A percentile compares a stretch with the other conserved stretches of the same genome.
Conservation (phyloP, 2,888 invertebrate genomes). For the Microdon myrmicae region DNA sequence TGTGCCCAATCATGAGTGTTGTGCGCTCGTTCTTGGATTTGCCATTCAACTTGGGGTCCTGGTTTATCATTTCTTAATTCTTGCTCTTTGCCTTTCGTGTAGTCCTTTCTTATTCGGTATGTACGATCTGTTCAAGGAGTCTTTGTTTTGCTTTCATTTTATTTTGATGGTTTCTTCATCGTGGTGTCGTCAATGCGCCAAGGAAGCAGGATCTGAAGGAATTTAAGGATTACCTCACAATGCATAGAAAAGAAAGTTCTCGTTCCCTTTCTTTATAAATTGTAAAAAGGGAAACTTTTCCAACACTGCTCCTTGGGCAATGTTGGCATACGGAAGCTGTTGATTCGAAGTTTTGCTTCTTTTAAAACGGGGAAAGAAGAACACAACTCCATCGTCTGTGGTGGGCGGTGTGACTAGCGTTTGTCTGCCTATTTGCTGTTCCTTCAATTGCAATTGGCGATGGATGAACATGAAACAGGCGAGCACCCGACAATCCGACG, state of each 20-base stretch:
- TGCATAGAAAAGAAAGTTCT: constrained; percentile 6
- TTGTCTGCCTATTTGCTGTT: not conserved
- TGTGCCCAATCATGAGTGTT: constrained; percentile 8
- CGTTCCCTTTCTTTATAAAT: too few relatives aligned
- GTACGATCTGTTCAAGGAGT: too few relatives aligned
- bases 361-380: constrained; percentile 5
- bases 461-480: constrained; percentile 44
- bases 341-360: constrained; percentile 24
- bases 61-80: too few relatives aligned
- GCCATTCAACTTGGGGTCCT: constrained; percentile 43
- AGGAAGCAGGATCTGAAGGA: constrained; percentile 32
- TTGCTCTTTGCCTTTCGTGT: too few relatives aligned
- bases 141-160: constrained; percentile 10
- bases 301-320: constrained; percentile 35
- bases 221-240: constrained; percentile 23
- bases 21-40: constrained; percentile 11
- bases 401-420: not conserved
- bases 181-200: constrained; percentile 34
- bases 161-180: not conserved
- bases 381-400: constrained; percentile 21
- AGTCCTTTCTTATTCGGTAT: constrained; percentile 15
- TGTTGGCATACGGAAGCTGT: constrained; percentile 31
- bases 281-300: constrained; percentile 33
- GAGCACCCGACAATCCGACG: constrained; percentile 26
- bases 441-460: constrained; percentile 36